Evolutionary conservation across 2,888 invertebrate genomes (phyloP), one percentile per base, ranked within the genome.

Genomic region (Drosophila pegasa): DNA sequence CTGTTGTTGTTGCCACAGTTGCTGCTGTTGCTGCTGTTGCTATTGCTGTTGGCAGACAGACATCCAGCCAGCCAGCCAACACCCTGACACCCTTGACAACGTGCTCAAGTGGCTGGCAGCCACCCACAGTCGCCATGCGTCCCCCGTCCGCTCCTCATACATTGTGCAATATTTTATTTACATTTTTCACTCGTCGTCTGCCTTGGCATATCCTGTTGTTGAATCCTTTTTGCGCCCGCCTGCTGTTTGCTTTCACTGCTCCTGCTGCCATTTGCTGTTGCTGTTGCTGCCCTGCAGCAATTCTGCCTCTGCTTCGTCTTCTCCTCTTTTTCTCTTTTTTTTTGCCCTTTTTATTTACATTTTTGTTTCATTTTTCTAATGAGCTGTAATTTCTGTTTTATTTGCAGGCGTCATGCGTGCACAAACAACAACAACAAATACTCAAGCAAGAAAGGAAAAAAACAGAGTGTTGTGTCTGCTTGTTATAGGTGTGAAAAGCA

Each of bases 321-420:
- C 37, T 37, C 58, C 40, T 71, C 57, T 38, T 58, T 29, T 29
- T 29, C 7, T 4, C 25, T 29, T 29, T 29, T 29, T 29, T 43
- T 45, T 16, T 16, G 10, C 45, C 45, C 45, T 29, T 69, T 79
- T 80, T 90, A 89, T 89, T 90, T 88, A 76, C 80, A 84, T 88
- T 88, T 87, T 88, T 87, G 78, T 80, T 89, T 89, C 79, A 88
- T 87, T 86, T 89, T 89, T 89, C 87, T 89, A 89, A 89, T 90
- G 89, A 89, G 88, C 86, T 83, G 86, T 90, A 89, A 89, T 89
- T 88, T 87, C 80, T 84, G 80, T 89, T 89, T 88, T 89, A 90
- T 90, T 89, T 89, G 75, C 78, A 87, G 88, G 82, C 87, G 87
- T 81, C 78, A 80, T 87, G 82, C 75, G 86, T 87, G 75, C 85